Conservation (phyloP, 2,888 invertebrate species). For the Lasioglossum villosulum region DNA sequence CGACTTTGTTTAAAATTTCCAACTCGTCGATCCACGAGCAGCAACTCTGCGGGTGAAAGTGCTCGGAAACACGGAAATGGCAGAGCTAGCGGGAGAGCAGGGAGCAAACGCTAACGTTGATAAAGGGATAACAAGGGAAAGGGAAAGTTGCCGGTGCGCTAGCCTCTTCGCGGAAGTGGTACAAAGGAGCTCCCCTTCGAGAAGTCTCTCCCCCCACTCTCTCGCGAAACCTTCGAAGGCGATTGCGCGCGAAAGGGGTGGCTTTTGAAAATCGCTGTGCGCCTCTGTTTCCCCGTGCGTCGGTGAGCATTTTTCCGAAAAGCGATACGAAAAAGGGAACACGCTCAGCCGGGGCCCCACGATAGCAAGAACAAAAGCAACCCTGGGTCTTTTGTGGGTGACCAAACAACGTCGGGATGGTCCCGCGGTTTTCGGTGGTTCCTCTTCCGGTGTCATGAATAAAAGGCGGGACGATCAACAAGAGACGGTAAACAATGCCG, state of each 20-base stretch:
- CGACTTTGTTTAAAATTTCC: conserved; percentile 8
- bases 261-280: background rate
- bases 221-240: background rate
- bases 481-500: conserved; percentile 60
- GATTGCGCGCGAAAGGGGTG: background rate
- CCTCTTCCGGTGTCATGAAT: conserved; percentile 39
- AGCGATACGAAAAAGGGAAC: background rate
- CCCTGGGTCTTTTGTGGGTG: background rate
- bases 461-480: conserved; percentile 57
- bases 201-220: background rate
- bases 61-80: background rate
- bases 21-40: background rate
- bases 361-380: background rate
- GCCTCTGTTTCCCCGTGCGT: background rate
- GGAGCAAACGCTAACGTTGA: conserved; percentile 9
- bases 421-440: background rate
- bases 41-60: background rate
- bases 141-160: background rate
- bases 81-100: background rate
- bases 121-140: conserved; percentile 21
- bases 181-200: background rate
- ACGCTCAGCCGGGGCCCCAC: background rate
- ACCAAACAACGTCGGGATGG: background rate
- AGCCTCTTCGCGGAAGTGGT: conserved; percentile 7
- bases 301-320: background rate